Base-by-base conservation (phyloP, 2,797 vertebrate genomes). In the Nothura maculosa region DNA sequence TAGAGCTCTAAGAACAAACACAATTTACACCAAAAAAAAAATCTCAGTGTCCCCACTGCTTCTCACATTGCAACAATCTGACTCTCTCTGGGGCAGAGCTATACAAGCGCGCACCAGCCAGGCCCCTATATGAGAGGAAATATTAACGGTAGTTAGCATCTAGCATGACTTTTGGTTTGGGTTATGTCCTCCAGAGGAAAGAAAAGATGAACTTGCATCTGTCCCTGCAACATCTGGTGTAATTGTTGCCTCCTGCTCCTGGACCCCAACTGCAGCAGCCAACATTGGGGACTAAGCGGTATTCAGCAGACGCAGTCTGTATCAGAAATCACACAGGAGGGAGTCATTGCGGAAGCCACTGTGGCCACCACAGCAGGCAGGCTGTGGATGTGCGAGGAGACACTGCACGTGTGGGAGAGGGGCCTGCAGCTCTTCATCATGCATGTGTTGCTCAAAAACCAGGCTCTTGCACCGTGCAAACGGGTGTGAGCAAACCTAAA, bases 1-100 rank as follows among this genome's bases (percentile, higher is more conserved):
- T 43, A 62, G 43, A 62, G 36, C 6, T 60, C 54, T 42, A 60
- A 60, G 54, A 68, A 60, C 10, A 17, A 32, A 47, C 27, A 47
- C 7, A 28, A 7, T 38, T n/a, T 47, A 67, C 50, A 36, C 21
- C 20, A 38, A 60, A 55, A 68, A 45, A 55, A 80, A 45, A 34
- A 1, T 7, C 8, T 64, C 50, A 55, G 21, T 38, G 0, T 1
- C 22, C n/a, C 52, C 5, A 1, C 28, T 66, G 30, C 61, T 74
- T 66, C 15, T 42, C 2, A 2, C 24, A 34, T 75, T 50, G 40
- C 48, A 66, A 48, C 28, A 50, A 24, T 34, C 24, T 36, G 40
- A 16, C 11, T 83, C 34, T 14, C 55, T 74, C 74, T 34, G 5
- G 30, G 24, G 30, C 19, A 30, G 19, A 19, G 24, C 28, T 66